Evolutionary conservation across 1,140 invertebrate species (phyloP).

Genomic region (Zaprionus kolodkinae): DNA sequence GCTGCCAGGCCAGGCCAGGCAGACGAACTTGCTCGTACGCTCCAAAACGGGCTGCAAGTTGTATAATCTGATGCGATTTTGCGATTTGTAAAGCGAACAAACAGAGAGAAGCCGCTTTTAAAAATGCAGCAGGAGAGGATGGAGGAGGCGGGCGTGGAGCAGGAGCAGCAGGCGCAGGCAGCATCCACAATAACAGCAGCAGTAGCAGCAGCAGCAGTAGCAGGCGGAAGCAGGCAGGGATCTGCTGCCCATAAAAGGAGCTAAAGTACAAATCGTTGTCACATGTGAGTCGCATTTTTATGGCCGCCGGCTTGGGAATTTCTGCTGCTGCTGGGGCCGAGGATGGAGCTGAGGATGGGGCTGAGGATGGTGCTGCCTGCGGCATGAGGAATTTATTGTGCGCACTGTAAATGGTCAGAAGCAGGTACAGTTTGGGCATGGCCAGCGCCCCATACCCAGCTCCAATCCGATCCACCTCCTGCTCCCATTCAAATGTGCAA

Average conservation of each 20-base stretch:
- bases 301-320: conserved; percentile 82
- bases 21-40: not conserved
- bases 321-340: conserved; percentile 44
- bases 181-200: conserved; percentile 14
- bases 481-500: conserved; percentile 79
- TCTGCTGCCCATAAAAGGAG: conserved; percentile 76
- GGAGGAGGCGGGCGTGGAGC: not conserved
- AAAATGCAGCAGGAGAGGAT: conserved; percentile 19
- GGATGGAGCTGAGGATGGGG: too few relatives aligned
- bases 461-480: not conserved
- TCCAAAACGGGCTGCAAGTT: conserved; percentile 30
- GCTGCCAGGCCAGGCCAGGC: not conserved
- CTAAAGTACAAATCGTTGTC: conserved; percentile 84
- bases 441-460: not conserved
- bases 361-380: conserved; percentile 13
- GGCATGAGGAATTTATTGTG: conserved; percentile 76
- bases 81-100: conserved; percentile 62
- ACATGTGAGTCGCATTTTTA: conserved; percentile 84
- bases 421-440: conserved; percentile 59
- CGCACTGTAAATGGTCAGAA: conserved; percentile 68
- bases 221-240: not conserved
- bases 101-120: conserved; percentile 48
- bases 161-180: not conserved
- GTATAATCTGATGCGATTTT: conserved; percentile 81
- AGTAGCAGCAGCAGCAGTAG: conserved; percentile 18